A percentile compares a stretch with the other conserved stretches of the same genome.
These are phyloP conservation scores for Chrysolina oricalcia DNA, from an alignment of 2,888 invertebrate species.

Conservation along the genomic window DNA sequence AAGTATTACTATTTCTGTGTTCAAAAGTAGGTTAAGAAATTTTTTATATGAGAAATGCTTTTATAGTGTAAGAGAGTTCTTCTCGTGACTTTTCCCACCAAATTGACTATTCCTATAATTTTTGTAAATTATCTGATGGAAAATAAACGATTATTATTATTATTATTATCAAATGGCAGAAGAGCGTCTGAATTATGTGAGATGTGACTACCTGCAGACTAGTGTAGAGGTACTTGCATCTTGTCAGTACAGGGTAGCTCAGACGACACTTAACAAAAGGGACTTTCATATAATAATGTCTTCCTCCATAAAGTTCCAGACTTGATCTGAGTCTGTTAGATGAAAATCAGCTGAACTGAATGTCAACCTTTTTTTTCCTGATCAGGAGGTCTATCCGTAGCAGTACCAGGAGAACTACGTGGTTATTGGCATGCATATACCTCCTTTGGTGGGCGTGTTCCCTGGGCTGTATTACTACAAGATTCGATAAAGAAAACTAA, in stretches of 20 bases:
- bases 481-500: slow-evolving; percentile 86
- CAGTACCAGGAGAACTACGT: slow-evolving; percentile 83
- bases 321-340: background rate
- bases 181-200: background rate
- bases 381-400: slow-evolving; percentile 69
- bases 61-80: no score
- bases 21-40: no score
- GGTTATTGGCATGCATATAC: slow-evolving; percentile 46
- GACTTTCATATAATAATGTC: background rate
- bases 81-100: no score
- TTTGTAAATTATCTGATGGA: no score
- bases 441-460: slow-evolving; percentile 69
- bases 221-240: no score
- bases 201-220: no score
- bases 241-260: no score
- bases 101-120: no score
- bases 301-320: background rate
- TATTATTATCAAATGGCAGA: background rate
- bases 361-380: background rate
- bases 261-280: no score
- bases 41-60: no score
- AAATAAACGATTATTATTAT: no score
- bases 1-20: no score
- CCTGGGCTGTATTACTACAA: slow-evolving; percentile 85
- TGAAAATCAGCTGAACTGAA: background rate